Evolutionary conservation across 2,113 vertebrate species (phyloP), one percentile per base, ranked within the genome.

Genomic region (Lamprologus speciosus): DNA sequence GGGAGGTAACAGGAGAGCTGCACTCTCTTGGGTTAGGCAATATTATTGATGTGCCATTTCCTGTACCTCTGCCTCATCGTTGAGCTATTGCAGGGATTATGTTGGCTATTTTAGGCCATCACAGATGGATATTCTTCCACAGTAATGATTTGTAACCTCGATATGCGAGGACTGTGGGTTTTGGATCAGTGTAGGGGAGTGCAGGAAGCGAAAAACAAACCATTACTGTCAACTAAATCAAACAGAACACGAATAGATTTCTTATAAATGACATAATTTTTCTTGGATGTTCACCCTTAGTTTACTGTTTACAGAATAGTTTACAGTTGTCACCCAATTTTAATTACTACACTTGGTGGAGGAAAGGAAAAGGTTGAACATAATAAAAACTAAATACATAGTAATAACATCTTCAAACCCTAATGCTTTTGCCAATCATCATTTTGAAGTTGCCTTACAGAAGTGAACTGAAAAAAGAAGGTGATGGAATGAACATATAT

Each of bases 21-120:
- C 80, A 50, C 6, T 3, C 0, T 85, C 40, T 78, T 23, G 10
- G 60, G 23, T 70, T 65, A 16, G 82, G 83, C 47, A 53, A 5
- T 85, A 5, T 84, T 90, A 86, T 89, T 87, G 90, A 92, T 90
- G 88, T 87, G 60, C 75, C 63, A 55, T 2, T 88, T 89, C 45
- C 79, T 92, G 89, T 84, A 85, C 42, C 88, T 92, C 90, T 86
- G 68, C 83, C 89, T 68, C 53, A 88, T 10, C 70, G 2, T 55
- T 82, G 82, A 55, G 75, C 84, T 75, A 83, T 31, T 89, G 89
- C 82, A 84, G 92, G 90, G 94, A 95, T 96, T 95, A 92, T 87
- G 82, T 57, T 78, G 81, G 88, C 79, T 89, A 81, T 95, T 94
- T 94, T 92, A 92, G 91, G 79, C 78, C 81, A 9, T 63, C 84